Percentiles rank a stretch among this genome's conserved stretches.
Conservation (phyloP, 2,888 invertebrate genomes). For the Pseudococcus viburni region DNA sequence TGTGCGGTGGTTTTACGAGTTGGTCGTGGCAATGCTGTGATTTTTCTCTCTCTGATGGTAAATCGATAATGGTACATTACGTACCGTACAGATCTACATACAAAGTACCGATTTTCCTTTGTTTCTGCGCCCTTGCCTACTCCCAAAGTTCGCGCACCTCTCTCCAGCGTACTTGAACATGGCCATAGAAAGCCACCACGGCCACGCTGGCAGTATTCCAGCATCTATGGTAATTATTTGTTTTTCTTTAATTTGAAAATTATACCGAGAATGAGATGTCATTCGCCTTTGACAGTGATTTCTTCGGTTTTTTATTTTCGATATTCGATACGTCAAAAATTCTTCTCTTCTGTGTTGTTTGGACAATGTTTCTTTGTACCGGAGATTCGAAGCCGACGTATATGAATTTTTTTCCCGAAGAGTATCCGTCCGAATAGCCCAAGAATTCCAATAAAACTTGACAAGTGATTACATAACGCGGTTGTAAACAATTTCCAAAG, state of each 20-base stretch:
- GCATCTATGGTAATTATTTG: slow-evolving; percentile 42
- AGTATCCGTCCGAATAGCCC: background rate
- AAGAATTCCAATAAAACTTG: slow-evolving; percentile 17
- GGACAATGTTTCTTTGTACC: slow-evolving; percentile 18
- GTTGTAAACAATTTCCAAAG: background rate
- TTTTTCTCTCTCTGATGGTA: background rate
- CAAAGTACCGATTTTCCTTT: slow-evolving; percentile 6
- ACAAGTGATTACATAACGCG: slow-evolving; percentile 19
- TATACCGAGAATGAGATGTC: slow-evolving; percentile 23
- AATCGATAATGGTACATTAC: too few species aligned
- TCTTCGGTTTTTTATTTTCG: background rate
- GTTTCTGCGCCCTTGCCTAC: background rate
- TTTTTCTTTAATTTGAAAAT: slow-evolving; percentile 26
- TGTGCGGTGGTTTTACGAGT: slow-evolving; percentile 48
- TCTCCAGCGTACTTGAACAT: too few species aligned
- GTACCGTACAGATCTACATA: background rate
- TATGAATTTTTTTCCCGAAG: background rate
- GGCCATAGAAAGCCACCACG: background rate
- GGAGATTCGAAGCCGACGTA: background rate
- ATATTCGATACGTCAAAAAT: slow-evolving; percentile 33
- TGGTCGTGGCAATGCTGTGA: background rate
- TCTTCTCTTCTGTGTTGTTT: background rate
- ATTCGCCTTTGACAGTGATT: slow-evolving; percentile 36
- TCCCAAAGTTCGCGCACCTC: background rate
- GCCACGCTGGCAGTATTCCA: slow-evolving; percentile 12